Conservation (phyloP, 2,888 invertebrate genomes). For the Philereme transversata region DNA sequence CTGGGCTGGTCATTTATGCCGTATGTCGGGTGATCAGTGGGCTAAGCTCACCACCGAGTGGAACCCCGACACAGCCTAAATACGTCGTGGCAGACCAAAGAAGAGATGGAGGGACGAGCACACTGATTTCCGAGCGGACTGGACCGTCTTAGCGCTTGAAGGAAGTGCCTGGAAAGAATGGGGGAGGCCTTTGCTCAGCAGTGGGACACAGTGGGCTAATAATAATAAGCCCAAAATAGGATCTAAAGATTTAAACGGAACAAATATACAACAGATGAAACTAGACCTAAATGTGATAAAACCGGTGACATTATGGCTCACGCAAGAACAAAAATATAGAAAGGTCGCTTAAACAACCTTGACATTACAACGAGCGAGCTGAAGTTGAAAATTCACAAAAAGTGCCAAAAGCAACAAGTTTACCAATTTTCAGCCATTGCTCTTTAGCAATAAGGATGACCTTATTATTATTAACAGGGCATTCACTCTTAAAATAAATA, state of each 20-base stretch:
- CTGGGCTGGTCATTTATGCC: too few relatives aligned
- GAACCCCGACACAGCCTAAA: too few relatives aligned
- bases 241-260: constrained; percentile 1
- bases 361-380: constrained; percentile 30
- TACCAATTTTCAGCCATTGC: constrained; percentile 22
- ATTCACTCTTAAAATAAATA: background rate
- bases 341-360: constrained; percentile 32
- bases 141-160: too few relatives aligned
- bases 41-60: too few relatives aligned
- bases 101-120: too few relatives aligned
- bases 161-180: too few relatives aligned
- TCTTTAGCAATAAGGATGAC: constrained; percentile 18
- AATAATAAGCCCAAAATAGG: background rate
- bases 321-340: constrained; percentile 33
- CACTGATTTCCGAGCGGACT: too few relatives aligned
- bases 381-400: constrained; percentile 11
- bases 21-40: too few relatives aligned
- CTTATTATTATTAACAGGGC: constrained; percentile 1
- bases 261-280: constrained; percentile 18
- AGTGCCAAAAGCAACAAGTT: constrained; percentile 18
- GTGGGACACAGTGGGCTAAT: too few relatives aligned
- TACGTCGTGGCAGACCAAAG: too few relatives aligned
- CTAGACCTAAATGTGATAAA: constrained; percentile 24
- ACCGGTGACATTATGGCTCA: constrained; percentile 31
- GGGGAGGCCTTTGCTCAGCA: too few relatives aligned